These are phyloP conservation scores for Conops quadrifasciatus DNA, from an alignment of 2,888 invertebrate genomes.

Conservation along the genomic window DNA sequence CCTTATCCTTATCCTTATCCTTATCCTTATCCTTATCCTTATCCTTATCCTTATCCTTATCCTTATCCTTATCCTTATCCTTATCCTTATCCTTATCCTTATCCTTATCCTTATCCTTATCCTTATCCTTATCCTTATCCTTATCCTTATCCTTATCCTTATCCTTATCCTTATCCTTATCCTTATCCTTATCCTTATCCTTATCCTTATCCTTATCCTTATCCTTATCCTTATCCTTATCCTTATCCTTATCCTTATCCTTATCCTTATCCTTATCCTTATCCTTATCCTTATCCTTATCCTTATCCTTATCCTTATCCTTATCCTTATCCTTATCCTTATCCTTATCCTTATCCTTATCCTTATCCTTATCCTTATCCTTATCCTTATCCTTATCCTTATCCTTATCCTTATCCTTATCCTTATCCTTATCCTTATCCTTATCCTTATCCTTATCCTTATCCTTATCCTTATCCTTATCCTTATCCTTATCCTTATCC, in stretches of 20 bases:
- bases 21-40: slow-evolving; percentile 1
- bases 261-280: slow-evolving; percentile 1
- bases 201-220: slow-evolving; percentile 1
- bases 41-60: slow-evolving; percentile 1
- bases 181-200: slow-evolving; percentile 1
- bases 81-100: slow-evolving; percentile 1
- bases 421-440: too few relatives aligned
- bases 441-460: too few relatives aligned
- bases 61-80: slow-evolving; percentile 1
- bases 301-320: slow-evolving; percentile 1
- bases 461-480: too few relatives aligned
- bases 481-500: too few relatives aligned
- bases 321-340: slow-evolving; percentile 1
- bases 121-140: slow-evolving; percentile 1
- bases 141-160: slow-evolving; percentile 1
- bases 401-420: too few relatives aligned
- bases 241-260: slow-evolving; percentile 1
- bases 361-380: too few relatives aligned
- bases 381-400: too few relatives aligned
- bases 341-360: slow-evolving; percentile 1
- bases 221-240: slow-evolving; percentile 1
- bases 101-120: slow-evolving; percentile 1
- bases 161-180: slow-evolving; percentile 1
- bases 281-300: slow-evolving; percentile 1
- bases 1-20: slow-evolving; percentile 1